A percentile compares a stretch with the other conserved stretches of the same genome.
phyloP scores from a whole-genome alignment of 2,888 invertebrate species.

The Mesorhabditis spiculigera region DNA sequence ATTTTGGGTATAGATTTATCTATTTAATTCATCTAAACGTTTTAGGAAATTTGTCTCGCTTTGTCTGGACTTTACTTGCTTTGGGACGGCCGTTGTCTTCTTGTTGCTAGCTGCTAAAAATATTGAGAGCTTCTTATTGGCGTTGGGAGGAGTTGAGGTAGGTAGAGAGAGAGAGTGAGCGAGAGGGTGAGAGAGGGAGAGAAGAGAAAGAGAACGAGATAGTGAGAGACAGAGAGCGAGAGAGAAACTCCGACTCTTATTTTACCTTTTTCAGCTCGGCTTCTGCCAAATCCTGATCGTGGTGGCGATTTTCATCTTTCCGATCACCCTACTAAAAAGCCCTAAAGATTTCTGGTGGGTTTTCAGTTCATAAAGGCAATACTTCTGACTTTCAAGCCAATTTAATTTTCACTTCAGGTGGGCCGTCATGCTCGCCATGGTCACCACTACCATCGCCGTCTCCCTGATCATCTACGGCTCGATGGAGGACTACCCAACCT shows the following conservation, averaged over 20 bases:
- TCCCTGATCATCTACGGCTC: conserved; percentile 43
- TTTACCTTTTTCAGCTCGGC: conserved; percentile 16
- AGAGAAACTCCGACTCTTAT: too few species aligned
- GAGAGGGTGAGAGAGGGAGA: too few species aligned
- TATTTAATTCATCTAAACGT: neutral
- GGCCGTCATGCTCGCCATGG: conserved; percentile 50
- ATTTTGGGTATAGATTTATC: conserved; percentile 29
- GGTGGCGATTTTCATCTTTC: conserved; percentile 46
- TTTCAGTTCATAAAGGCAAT: conserved; percentile 10
- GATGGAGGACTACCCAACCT: conserved; percentile 28
- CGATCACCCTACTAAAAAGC: conserved; percentile 50
- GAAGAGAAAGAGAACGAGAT: neutral
- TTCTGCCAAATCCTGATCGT: conserved; percentile 48
- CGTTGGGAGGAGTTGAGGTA: neutral
- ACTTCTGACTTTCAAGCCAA: neutral
- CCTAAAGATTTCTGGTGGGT: conserved; percentile 54
- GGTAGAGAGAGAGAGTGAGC: too few species aligned
- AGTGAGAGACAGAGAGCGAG: neutral
- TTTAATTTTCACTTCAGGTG: conserved; percentile 18
- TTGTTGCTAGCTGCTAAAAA: conserved; percentile 49
- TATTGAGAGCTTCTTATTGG: conserved; percentile 27
- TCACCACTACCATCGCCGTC: conserved; percentile 46
- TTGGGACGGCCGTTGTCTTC: conserved; percentile 55
- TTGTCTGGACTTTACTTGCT: conserved; percentile 47
- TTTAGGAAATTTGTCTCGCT: conserved; percentile 42